phyloP scores from a whole-genome alignment of 2,888 invertebrate genomes.

The Amphipoea oculea region DNA sequence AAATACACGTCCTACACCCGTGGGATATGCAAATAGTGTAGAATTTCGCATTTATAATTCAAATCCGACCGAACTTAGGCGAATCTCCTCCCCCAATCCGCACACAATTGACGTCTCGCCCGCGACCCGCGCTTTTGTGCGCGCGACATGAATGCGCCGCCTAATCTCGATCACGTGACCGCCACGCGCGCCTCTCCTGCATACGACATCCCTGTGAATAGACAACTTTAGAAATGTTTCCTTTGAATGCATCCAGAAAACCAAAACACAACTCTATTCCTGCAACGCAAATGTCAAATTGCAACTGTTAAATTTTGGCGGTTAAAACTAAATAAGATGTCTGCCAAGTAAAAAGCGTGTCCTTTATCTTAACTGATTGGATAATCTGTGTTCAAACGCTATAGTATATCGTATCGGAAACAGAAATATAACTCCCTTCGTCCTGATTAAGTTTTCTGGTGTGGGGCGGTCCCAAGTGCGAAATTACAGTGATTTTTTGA shows the following conservation, averaged over 20 bases:
- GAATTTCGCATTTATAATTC: conserved; percentile 88
- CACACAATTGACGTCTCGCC: conserved; percentile 87
- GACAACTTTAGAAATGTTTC: conserved; percentile 74
- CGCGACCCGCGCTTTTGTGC: conserved; percentile 85
- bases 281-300: conserved; percentile 72
- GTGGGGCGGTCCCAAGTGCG: conserved; percentile 81
- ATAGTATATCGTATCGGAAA: conserved; percentile 89
- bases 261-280: conserved; percentile 72
- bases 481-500: conserved; percentile 90
- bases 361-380: conserved; percentile 91
- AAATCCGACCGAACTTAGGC: conserved; percentile 88
- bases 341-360: conserved; percentile 84
- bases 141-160: conserved; percentile 85
- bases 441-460: conserved; percentile 88
- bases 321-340: conserved; percentile 71
- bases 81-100: conserved; percentile 86
- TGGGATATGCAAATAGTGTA: conserved; percentile 90
- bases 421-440: conserved; percentile 86
- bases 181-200: conserved; percentile 86
- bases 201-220: conserved; percentile 83
- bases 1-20: conserved; percentile 73
- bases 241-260: conserved; percentile 52
- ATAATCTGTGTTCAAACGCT: conserved; percentile 90
- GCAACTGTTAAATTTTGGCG: conserved; percentile 74
- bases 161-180: conserved; percentile 88